Base-by-base conservation (phyloP, 1,140 invertebrate genomes). In the Eriocheir sinensis region DNA sequence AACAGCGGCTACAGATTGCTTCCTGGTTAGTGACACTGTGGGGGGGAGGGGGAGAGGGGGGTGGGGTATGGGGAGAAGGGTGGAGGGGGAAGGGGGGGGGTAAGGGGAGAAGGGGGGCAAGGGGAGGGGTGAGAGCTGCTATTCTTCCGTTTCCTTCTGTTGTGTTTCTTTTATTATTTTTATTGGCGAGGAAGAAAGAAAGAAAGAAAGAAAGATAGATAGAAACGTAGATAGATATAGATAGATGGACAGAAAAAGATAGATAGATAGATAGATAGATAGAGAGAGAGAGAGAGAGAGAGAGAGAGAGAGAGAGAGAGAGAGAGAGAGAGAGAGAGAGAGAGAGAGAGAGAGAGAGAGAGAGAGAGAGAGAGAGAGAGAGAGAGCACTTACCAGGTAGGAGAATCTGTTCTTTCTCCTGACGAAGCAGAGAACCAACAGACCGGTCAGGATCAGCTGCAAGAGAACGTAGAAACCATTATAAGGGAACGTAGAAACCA, bases 351-450 rank as follows among this genome's bases (percentile, higher is more conserved):
- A 38, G 21, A 40, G 36, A 40, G 36, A 27, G 27, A 27, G 8
- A 30, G 80, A 81, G 80, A 81, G 80, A 81, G 80, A 81, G 34
- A 36, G 80, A 81, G 83, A 9, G 32, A 86, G 32, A 17, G 34
- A 41, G 83, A 2, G 83, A 3, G 36, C 30, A 40, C 96, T 96
- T 96, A 96, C 96, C 97, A 99, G 97, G 97, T 98, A 98, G 96
- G 98, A 98, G 97, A 98, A 98, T 96, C 98, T 97, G 97, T 98
- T 98, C 95, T 98, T 97, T 95, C 98, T 97, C 95, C 98, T 97
- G 0, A 98, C 98, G 96, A 99, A 97, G 89, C 98, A 98, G 97
- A 98, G 98, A 88, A 98, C 98, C 96, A 98, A 98, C 27, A 99
- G 97, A 0, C 98, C 98, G 94, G 98, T 99, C 79, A 98, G 97